Evolutionary conservation across 1,140 invertebrate genomes (phyloP).

Genomic region (Zaprionus tsacasi): DNA sequence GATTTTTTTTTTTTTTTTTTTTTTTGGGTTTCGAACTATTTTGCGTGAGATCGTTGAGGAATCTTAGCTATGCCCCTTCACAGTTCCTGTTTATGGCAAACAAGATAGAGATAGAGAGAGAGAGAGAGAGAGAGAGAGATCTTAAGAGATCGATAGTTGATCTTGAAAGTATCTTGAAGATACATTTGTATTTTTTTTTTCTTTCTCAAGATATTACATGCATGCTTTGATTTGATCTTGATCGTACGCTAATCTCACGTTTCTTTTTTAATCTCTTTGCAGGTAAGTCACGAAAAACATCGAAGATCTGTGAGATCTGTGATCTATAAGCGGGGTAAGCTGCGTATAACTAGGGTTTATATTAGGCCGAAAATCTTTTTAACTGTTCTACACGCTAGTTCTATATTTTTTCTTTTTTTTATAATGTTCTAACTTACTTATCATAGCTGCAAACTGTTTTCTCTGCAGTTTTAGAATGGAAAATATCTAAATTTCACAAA

Average conservation of each 20-base stretch:
- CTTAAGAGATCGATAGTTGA: not conserved
- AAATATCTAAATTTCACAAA: too few species aligned
- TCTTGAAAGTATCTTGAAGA: constrained; percentile 5
- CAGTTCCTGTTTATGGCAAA: constrained; percentile 7
- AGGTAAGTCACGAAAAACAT: not conserved
- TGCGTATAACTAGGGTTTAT: not conserved
- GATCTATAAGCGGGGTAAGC: not conserved
- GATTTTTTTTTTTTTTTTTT: constrained; percentile 14
- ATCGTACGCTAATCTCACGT: not conserved
- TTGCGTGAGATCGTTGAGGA: constrained; percentile 44
- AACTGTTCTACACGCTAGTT: too few species aligned
- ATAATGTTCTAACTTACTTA: too few species aligned
- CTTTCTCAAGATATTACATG: not conserved
- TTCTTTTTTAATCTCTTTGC: constrained; percentile 6
- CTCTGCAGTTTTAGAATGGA: too few species aligned
- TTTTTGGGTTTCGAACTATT: constrained; percentile 52
- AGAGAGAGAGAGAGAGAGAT: not conserved
- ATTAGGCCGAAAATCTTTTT: too few species aligned
- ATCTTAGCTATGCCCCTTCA: constrained; percentile 16
- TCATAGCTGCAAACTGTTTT: too few species aligned
- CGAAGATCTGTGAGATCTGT: not conserved
- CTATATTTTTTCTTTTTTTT: too few species aligned
- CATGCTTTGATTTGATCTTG: not conserved
- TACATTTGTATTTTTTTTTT: not conserved
- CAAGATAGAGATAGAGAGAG: too few species aligned